Evolutionary conservation across 2,113 vertebrate genomes (phyloP), one percentile per base, ranked within the genome.

Genomic region (Petrocephalus zakoni): DNA sequence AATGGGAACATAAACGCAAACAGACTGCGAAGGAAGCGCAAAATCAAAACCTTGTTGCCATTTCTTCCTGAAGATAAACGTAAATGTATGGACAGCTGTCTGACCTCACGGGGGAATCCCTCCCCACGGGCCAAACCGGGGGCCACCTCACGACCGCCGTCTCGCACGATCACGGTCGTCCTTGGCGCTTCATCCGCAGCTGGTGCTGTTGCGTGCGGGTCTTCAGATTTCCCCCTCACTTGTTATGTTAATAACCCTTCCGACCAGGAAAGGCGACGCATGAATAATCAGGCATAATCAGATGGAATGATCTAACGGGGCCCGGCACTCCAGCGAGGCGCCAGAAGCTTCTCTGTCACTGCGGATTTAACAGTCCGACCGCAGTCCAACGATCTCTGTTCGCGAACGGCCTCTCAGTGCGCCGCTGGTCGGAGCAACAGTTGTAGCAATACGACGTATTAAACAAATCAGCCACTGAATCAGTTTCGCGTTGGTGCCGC

Each of bases 241-340:
- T 78, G 72, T 78, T 78, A 78, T 78, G 72, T 78, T 78, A 78
- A 78, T 78, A 42, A 78, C 72, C 42, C 34, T 19, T 78, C 72
- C 5, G 72, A 78, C 72, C 29, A 78, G 72, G 72, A 78, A 37
- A 78, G 29, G 34, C 72, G 72, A 42, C 34, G 72, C 72, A 42
- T 42, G 72, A 78, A 78, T 78, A 78, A 78, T 78, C 72, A 78
- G 34, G 34, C 72, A 78, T 78, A 78, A 42, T 78, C 72, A 78
- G 72, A 78, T 78, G 72, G 42, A 78, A 78, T 78, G 72, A 78
- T 78, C 72, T 75, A 78, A 78, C 72, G 19, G 72, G 72, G 42
- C 42, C 68, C 72, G 72, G 72, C 68, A 34, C 68, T 75, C 29
- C 68, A 75, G 68, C 34, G 15, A 75, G 68, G 34, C 34, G 72